Conservation (phyloP, 1,140 invertebrate species). For the Drosophila orena region DNA sequence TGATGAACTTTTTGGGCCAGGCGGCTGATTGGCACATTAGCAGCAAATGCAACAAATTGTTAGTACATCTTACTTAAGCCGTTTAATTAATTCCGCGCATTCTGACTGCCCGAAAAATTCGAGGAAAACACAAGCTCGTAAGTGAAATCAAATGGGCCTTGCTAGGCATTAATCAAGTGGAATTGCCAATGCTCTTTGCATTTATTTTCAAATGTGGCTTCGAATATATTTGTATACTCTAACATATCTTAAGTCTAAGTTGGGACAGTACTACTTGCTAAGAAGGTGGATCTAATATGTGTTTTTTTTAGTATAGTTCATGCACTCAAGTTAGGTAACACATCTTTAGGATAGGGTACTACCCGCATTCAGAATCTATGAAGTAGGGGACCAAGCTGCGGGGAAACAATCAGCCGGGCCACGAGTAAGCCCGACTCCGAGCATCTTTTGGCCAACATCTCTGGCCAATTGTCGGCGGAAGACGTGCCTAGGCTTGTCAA, state of each 20-base stretch:
- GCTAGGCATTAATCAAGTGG: neutral
- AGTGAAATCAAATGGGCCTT: constrained; percentile 8
- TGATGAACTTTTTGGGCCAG: constrained; percentile 50
- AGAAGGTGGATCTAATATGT: too few species aligned
- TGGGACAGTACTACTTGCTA: too few species aligned
- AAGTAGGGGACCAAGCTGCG: constrained; percentile 22
- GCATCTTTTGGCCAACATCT: constrained; percentile 42
- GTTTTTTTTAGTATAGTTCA: too few species aligned
- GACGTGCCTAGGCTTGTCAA: constrained; percentile 75
- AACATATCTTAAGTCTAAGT: too few species aligned
- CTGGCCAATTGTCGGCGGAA: constrained; percentile 66
- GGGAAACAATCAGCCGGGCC: constrained; percentile 41
- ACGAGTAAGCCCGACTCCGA: constrained; percentile 38
- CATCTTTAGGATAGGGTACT: constrained; percentile 1
- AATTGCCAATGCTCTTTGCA: neutral
- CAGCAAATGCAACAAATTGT: constrained; percentile 67
- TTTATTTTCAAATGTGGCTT: too few species aligned
- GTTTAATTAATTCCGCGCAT: constrained; percentile 67
- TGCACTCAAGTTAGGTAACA: too few species aligned
- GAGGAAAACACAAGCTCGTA: constrained; percentile 8
- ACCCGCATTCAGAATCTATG: constrained; percentile 11
- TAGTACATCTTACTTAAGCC: constrained; percentile 72
- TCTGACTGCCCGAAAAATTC: constrained; percentile 29
- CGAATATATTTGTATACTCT: too few species aligned
- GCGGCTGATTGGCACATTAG: constrained; percentile 68